Conservation (phyloP, 2,113 vertebrate species). For the Equus quagga region DNA sequence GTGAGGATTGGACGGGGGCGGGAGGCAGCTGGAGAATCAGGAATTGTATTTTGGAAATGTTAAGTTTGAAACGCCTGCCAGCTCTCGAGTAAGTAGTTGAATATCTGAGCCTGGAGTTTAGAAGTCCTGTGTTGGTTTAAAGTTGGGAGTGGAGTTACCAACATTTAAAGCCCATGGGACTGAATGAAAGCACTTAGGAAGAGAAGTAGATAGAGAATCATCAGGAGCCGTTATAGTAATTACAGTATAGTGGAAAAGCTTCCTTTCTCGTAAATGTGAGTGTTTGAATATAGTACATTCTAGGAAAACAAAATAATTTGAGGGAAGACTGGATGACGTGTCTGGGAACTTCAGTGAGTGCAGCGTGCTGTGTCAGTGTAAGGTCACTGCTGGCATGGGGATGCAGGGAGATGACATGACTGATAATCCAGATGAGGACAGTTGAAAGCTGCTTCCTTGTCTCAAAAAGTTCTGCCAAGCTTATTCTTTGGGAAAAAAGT, state of each 20-base stretch:
- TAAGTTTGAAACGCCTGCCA: background rate
- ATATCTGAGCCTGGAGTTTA: background rate
- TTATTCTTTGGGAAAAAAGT: background rate
- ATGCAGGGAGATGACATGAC: background rate
- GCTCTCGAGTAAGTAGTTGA: background rate
- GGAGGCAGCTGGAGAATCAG: background rate
- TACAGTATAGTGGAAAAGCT: background rate
- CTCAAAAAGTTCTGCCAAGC: background rate
- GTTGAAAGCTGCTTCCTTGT: background rate
- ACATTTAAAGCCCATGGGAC: background rate
- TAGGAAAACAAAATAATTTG: background rate
- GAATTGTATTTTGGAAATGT: background rate
- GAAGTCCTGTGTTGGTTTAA: background rate
- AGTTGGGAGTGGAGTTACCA: background rate
- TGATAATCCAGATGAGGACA: background rate
- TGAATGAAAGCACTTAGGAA: background rate
- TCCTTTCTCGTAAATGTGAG: background rate
- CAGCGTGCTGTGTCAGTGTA: background rate
- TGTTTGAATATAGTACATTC: background rate
- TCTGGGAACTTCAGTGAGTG: background rate
- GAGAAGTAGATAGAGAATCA: background rate
- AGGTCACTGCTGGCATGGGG: background rate
- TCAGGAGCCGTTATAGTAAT: background rate
- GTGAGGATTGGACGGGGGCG: background rate
- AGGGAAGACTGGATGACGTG: background rate